Percentiles rank a stretch among this genome's conserved stretches.
These are phyloP conservation scores for Bos indicus DNA, from an alignment of 2,113 vertebrate species.

Conservation along the genomic window DNA sequence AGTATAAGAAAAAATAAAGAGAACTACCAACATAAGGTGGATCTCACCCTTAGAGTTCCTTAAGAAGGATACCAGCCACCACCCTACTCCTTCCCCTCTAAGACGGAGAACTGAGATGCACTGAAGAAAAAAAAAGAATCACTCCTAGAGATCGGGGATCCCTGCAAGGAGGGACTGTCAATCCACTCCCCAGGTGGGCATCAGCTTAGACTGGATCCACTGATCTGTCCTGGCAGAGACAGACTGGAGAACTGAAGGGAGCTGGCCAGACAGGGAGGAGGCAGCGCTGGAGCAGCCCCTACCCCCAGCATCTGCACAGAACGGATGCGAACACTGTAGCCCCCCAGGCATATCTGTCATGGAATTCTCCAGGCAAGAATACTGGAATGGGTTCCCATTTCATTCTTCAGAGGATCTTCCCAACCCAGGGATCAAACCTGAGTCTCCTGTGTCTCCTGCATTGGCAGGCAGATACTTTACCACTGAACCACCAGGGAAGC, in stretches of 20 bases:
- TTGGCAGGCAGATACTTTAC: neutral
- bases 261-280: neutral
- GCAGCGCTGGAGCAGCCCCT: neutral
- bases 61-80: neutral
- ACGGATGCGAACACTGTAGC: accelerated
- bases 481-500: neutral
- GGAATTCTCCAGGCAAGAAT: neutral
- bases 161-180: neutral
- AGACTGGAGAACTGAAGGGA: neutral
- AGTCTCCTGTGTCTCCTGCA: neutral
- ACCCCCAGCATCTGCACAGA: too few relatives aligned
- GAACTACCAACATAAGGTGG: neutral
- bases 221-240: neutral
- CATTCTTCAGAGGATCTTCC: neutral
- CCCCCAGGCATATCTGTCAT: neutral
- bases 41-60: neutral
- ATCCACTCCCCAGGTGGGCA: too few relatives aligned
- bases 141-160: accelerated
- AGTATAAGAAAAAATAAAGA: neutral
- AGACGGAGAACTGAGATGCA: neutral
- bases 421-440: neutral
- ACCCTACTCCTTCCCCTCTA: neutral
- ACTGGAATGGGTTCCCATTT: neutral
- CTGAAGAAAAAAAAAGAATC: neutral
- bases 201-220: neutral